Base-by-base conservation (phyloP, 2,113 vertebrate genomes). In the Anser cygnoides region DNA sequence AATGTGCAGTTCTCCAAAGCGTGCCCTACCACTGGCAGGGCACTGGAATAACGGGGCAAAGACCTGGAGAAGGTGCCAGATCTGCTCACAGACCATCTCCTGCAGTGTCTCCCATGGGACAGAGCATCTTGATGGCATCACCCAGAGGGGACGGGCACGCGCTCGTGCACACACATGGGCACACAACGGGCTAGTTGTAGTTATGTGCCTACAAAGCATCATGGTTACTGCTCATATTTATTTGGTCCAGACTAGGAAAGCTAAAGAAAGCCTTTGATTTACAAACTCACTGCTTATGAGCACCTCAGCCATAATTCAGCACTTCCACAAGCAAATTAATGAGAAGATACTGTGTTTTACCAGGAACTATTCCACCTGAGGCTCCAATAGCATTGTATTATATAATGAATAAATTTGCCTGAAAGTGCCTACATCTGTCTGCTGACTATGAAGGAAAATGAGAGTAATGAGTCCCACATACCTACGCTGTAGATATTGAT, bases 81-180 rank as follows among this genome's bases (percentile, higher is more conserved):
- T 3, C 3, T 2, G 12, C 41, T 68, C 31, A 2, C 52, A 58
- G 28, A n/a, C 16, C 7, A 0, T 44, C 75, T 62, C 44, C 41
- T 31, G 6, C 66, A 52, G 44, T 1, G 16, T 16, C 49, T 63
- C 67, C 57, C 3, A 4, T 14, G 55, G 49, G 55, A 70, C 57
- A 49, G 25, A 43, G 33, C 6, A 39, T 68, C 23, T 20, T 13
- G 55, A 52, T 33, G n/a, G 61, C 67, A 41, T 46, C 73, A 46
- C 33, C 55, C 28, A 35, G 78, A 50, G 28, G 58, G 61, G 35
- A 63, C 11, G 25, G 37, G 39, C 26, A 39, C 17, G 4, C 11
- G 37, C 17, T 25, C 37, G 11, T 12, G 17, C 62, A 22, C 9
- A 18, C 61, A 28, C 49, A 39, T 10, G 22, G 9, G 9, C 28